Evolutionary conservation across 2,888 invertebrate genomes (phyloP), one percentile per base, ranked within the genome.

Genomic region (Ommatoiulus sabulosus): DNA sequence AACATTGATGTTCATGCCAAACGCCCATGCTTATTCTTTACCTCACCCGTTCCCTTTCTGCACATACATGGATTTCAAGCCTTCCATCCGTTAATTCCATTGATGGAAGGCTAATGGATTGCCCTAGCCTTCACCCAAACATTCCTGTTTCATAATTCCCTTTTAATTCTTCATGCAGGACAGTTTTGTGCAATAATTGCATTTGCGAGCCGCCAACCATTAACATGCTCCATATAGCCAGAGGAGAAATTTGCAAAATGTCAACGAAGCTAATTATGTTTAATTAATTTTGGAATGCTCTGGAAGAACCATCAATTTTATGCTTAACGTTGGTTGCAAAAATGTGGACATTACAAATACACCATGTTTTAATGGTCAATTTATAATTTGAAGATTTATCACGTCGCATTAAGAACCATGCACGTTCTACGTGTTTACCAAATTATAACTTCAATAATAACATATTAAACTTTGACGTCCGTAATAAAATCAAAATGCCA

Each of bases 201-300:
- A 10, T 5, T 15, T 4, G 17, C 57, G 17, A 57, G 57, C 12
- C 17, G 15, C 15, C 57, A 63, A 8, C 20, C 5, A 63, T 6
- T 63, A 63, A 6, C 63, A 63, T 15, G 63, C 63, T 5, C 6
- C 63, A 63, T 63, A n/a, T 6, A 63, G 20, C 20, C 63, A 63
- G 48, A 48, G 12, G 48, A 12, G 48, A 48, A 48, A 48, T 63
- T 63, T 15, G 63, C 63, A 63, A 63, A 63, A 63, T 63, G 63
- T n/a, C 63, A 63, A 63, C 63, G 3, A 2, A 63, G 63, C 20
- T 15, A 63, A 10, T 63, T 20, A 6, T 63, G 63, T 63, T 63
- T 63, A 63, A 63, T 63, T 63, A 63, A 63, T 63, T 15, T 63
- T 63, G 63, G 63, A 63, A 63, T 63, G 10, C 63, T 63, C 5